phyloP scores from a whole-genome alignment of 2,797 vertebrate genomes.

The Eidolon dupreanum region DNA sequence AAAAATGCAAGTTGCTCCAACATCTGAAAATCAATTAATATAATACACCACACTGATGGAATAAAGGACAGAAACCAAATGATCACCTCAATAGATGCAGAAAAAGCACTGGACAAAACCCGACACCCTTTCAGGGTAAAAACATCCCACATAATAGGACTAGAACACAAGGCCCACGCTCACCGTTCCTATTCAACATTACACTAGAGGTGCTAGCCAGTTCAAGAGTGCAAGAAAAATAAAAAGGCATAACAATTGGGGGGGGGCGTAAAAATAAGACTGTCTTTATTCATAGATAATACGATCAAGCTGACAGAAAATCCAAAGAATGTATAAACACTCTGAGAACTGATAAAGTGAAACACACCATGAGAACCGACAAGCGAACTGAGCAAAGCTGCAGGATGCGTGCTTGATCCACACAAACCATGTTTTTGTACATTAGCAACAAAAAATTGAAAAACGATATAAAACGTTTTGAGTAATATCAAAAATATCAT shows the following conservation, averaged over 20 bases:
- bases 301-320: not conserved
- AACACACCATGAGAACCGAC: not conserved
- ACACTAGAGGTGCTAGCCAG: not conserved
- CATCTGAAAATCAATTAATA: not conserved
- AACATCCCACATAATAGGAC: not conserved
- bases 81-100: not conserved
- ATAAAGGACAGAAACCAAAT: not conserved
- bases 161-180: not conserved
- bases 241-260: not conserved
- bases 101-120: not conserved
- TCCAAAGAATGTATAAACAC: not conserved
- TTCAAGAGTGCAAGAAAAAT: not conserved
- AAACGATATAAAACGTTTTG: not conserved
- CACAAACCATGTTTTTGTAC: not conserved
- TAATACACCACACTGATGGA: not conserved
- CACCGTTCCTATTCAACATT: too few relatives aligned
- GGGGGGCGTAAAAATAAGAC: not conserved
- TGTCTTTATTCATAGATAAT: not conserved
- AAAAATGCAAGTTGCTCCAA: not conserved
- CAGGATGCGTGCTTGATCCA: not conserved
- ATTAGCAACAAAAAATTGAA: not conserved
- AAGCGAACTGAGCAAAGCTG: not conserved
- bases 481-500: not conserved
- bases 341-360: too few relatives aligned
- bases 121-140: not conserved